Base-by-base conservation (phyloP, 2,113 vertebrate species). In the Pan paniscus region DNA sequence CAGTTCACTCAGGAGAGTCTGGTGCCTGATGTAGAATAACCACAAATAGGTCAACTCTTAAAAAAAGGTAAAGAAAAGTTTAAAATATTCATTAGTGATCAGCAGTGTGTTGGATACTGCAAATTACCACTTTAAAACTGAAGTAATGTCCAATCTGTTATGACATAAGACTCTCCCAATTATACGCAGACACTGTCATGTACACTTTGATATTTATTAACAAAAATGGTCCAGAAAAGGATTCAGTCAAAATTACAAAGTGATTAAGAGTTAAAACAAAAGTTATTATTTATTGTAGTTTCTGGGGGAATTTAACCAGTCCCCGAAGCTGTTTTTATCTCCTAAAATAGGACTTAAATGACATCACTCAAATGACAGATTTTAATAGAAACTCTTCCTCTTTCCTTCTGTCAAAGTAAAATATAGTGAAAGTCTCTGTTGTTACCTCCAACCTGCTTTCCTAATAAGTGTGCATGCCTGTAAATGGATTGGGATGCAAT, bases 151-250 rank as follows among this genome's bases (percentile, higher is more conserved):
- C 23, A 79, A 59, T 75, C 40, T 73, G 32, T 80, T 92, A 48
- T 25, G 38, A 57, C n/a, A 59, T 38, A 81, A 43, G 81, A 96
- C 76, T 89, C 59, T 57, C 82, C 8, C 30, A 93, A 32, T 55
- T 57, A 92, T 1, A 94, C 32, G 64, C 64, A 95, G 40, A 90
- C 27, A 90, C 32, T 27, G 16, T 84, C 40, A 43, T 10, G 72
- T 90, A 22, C 48, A 80, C 68, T 97, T 97, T 87, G 8, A 16
- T 52, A 73, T 99, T 98, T 98, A 99, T 98, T 98, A 96, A 90
- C 72, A 94, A 83, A 85, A 92, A 90, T 35, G 9, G 9, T 81
- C 27, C 55, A 91, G 59, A 52, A 96, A 93, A 70, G 40, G 27
- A 61, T 2, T 72, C 67, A 25, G 35, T 88, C 76, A 91, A 89